These are phyloP conservation scores for Siniperca knerii DNA, from an alignment of 2,113 vertebrate species.

Conservation along the genomic window DNA sequence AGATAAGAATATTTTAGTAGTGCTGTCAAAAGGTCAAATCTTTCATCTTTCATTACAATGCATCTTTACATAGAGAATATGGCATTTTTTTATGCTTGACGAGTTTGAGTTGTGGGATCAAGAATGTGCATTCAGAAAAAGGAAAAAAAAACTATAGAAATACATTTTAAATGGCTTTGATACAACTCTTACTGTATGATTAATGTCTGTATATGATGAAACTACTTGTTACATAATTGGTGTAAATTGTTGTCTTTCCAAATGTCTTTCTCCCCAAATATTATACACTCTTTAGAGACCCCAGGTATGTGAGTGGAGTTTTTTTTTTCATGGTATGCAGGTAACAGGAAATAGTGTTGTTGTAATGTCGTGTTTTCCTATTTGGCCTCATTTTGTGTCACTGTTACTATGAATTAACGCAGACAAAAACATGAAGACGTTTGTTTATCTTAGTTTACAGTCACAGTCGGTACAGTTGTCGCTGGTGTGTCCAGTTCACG, in stretches of 20 bases:
- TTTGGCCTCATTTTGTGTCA: conserved; percentile 7
- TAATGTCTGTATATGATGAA: too few relatives aligned
- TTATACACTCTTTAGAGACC: background rate
- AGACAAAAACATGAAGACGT: background rate
- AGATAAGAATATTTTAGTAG: background rate
- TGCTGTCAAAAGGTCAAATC: conserved; percentile 2
- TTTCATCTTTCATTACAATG: background rate
- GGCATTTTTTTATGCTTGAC: background rate
- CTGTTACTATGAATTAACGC: background rate
- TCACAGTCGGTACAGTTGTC: background rate
- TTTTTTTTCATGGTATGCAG: background rate
- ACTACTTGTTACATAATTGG: too few relatives aligned
- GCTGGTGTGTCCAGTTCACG: background rate
- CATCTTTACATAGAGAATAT: background rate
- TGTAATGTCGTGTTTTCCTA: conserved; percentile 1
- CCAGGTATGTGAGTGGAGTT: background rate
- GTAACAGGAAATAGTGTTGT: conserved; percentile 12
- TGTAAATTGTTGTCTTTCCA: background rate
- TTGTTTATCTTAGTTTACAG: background rate
- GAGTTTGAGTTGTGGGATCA: background rate
- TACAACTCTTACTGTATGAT: too few relatives aligned
- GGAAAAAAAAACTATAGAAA: too few relatives aligned
- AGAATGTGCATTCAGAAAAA: background rate
- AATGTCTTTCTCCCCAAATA: background rate
- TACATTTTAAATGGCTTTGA: too few relatives aligned